Percentiles rank a stretch among this genome's conserved stretches.
phyloP scores from a whole-genome alignment of 1,140 invertebrate species.

The Phocides pigmalion region DNA sequence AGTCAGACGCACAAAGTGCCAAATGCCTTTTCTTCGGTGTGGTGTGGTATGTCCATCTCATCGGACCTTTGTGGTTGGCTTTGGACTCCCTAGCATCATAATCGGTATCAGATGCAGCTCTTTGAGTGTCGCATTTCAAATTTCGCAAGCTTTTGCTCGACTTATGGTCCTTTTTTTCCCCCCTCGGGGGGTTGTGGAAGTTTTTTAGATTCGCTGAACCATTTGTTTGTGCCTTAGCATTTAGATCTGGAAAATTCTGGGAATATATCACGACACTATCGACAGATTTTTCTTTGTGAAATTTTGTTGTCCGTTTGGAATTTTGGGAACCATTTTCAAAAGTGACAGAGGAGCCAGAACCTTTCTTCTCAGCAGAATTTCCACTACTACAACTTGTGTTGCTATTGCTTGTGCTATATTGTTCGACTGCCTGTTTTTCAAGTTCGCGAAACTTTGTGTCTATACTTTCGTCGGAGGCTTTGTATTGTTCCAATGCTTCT shows the following conservation, averaged over 20 bases:
- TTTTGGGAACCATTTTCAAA: constrained; percentile 46
- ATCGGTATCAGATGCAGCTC: constrained; percentile 71
- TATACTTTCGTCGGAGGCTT: constrained; percentile 80
- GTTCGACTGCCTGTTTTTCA: constrained; percentile 77
- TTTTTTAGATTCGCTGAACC: constrained; percentile 79
- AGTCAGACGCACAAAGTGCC: constrained; percentile 66
- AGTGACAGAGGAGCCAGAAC: constrained; percentile 35
- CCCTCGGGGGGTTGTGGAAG: constrained; percentile 77
- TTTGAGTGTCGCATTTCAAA: constrained; percentile 59
- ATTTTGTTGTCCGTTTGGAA: constrained; percentile 59
- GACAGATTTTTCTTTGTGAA: constrained; percentile 67
- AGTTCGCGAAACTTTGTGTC: constrained; percentile 76
- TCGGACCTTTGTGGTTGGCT: constrained; percentile 56
- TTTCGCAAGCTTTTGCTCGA: constrained; percentile 50
- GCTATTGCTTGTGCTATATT: constrained; percentile 78
- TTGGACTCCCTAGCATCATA: constrained; percentile 60
- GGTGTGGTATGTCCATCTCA: constrained; percentile 69
- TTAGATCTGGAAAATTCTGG: constrained; percentile 76
- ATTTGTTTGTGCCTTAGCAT: constrained; percentile 61
- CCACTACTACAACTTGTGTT: constrained; percentile 78
- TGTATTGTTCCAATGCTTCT: constrained; percentile 80
- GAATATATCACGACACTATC: constrained; percentile 76
- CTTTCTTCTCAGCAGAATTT: constrained; percentile 59
- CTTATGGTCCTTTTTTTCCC: constrained; percentile 78
- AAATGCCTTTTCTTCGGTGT: constrained; percentile 73